A percentile compares a stretch with the other conserved stretches of the same genome.
Evolutionary conservation across 2,113 vertebrate genomes (phyloP).

Genomic region (Puntigrus tetrazona): DNA sequence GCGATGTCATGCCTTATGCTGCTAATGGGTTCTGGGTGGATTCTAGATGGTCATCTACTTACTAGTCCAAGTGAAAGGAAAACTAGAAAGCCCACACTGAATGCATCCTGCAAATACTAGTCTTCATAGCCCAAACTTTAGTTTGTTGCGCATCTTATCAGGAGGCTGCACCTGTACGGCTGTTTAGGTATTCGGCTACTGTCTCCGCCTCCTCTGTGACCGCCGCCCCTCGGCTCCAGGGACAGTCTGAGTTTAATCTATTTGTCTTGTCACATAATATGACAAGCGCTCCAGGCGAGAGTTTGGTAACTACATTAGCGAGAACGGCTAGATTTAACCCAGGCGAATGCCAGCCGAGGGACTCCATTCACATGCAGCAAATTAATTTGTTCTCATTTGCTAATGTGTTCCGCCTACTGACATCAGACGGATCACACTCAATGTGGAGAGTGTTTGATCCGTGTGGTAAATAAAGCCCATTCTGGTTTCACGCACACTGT

Average conservation of each 20-base stretch:
- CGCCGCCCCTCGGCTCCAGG: slow-evolving; percentile 16
- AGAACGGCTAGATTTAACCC: slow-evolving; percentile 16
- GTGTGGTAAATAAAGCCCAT: background rate
- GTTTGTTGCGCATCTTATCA: slow-evolving; percentile 36
- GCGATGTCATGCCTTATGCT: too few relatives aligned
- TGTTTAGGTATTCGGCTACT: slow-evolving; percentile 51
- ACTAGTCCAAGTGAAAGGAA: background rate
- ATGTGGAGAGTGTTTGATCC: slow-evolving; percentile 32
- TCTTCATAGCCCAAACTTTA: background rate
- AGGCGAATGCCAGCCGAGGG: background rate
- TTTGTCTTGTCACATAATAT: slow-evolving; percentile 72
- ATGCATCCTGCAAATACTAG: background rate
- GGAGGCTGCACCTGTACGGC: slow-evolving; percentile 35
- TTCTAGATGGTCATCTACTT: too few relatives aligned
- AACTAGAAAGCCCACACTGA: background rate
- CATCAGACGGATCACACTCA: slow-evolving; percentile 44
- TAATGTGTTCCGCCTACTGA: slow-evolving; percentile 58
- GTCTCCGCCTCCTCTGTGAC: slow-evolving; percentile 5
- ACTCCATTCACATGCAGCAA: slow-evolving; percentile 49
- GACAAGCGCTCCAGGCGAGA: slow-evolving; percentile 62
- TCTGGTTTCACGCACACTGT: background rate
- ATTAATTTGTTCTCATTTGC: slow-evolving; percentile 66
- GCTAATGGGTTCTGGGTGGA: too few relatives aligned
- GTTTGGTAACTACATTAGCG: slow-evolving; percentile 65
- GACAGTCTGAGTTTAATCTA: slow-evolving; percentile 55